A percentile compares a stretch with the other conserved stretches of the same genome.
phyloP scores from a whole-genome alignment of 1,140 invertebrate genomes.

The Drosophila gunungcola region DNA sequence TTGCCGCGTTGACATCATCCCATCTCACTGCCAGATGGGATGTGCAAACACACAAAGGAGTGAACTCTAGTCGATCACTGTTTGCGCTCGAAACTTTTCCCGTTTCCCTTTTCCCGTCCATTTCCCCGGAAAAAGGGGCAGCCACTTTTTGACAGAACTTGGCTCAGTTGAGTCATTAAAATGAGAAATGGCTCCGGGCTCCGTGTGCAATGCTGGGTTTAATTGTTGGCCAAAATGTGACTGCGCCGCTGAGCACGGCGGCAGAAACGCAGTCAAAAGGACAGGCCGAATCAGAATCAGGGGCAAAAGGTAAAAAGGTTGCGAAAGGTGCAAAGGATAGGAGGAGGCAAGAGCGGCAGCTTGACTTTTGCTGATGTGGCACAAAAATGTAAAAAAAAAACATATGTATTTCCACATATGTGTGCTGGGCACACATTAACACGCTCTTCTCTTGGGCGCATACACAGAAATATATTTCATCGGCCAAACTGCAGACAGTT shows the following conservation, averaged over 20 bases:
- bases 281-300: conserved; percentile 18
- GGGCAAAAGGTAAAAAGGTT: conserved; percentile 48
- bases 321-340: conserved; percentile 31
- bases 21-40: neutral
- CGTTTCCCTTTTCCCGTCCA: neutral
- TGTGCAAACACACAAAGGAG: conserved; percentile 6
- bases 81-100: neutral
- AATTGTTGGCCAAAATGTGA: conserved; percentile 75
- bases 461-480: conserved; percentile 15
- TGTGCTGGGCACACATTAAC: conserved; percentile 18
- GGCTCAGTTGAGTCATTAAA: conserved; percentile 79
- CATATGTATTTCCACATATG: conserved; percentile 14
- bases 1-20: conserved; percentile 26
- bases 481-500: conserved; percentile 48
- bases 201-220: conserved; percentile 68
- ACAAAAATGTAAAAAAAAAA: conserved; percentile 24
- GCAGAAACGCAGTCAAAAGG: conserved; percentile 7
- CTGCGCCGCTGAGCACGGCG: conserved; percentile 30
- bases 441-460: conserved; percentile 20
- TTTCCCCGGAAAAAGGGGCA: neutral
- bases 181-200: conserved; percentile 76
- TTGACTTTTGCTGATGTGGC: conserved; percentile 58
- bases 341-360: conserved; percentile 25
- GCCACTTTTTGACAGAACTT: conserved; percentile 50
- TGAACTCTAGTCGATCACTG: conserved; percentile 11